Evolutionary conservation across 2,888 invertebrate species (phyloP).

Genomic region (Chrysodeixis includens): DNA sequence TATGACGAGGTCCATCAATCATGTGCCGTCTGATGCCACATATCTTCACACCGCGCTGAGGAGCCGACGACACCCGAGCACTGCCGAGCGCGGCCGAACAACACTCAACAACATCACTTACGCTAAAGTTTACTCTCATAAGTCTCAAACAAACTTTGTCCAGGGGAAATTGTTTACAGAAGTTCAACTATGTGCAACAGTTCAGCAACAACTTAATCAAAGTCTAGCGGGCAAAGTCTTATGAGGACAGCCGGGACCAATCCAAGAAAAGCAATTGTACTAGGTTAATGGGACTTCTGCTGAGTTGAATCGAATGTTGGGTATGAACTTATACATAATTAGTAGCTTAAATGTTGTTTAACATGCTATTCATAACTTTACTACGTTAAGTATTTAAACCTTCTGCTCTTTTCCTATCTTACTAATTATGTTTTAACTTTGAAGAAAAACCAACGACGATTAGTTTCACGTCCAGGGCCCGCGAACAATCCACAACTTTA

Average conservation of each 20-base stretch:
- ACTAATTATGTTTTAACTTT: background rate
- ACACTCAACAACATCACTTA: background rate
- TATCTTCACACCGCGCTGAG: background rate
- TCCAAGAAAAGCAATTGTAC: too few species aligned
- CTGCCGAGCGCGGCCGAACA: background rate
- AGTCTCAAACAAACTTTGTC: background rate
- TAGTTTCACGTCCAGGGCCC: constrained; percentile 35
- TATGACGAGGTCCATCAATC: constrained; percentile 6
- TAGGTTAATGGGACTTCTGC: too few species aligned
- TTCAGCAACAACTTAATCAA: background rate
- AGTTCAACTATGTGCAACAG: background rate
- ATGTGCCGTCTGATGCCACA: background rate
- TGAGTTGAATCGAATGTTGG: too few species aligned
- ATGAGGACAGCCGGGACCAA: too few species aligned
- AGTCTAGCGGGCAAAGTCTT: too few species aligned
- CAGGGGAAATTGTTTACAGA: background rate
- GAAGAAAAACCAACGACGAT: constrained; percentile 44
- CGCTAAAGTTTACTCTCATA: background rate
- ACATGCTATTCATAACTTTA: too few species aligned
- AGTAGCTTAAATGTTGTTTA: too few species aligned
- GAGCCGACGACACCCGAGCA: background rate
- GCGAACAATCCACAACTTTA: constrained; percentile 29
- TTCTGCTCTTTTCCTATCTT: constrained; percentile 13
- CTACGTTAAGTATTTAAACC: too few species aligned
- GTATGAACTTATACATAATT: too few species aligned